Percentiles rank a stretch among this genome's conserved stretches.
phyloP scores from a whole-genome alignment of 2,888 invertebrate genomes.

The Andrena flavipes region DNA sequence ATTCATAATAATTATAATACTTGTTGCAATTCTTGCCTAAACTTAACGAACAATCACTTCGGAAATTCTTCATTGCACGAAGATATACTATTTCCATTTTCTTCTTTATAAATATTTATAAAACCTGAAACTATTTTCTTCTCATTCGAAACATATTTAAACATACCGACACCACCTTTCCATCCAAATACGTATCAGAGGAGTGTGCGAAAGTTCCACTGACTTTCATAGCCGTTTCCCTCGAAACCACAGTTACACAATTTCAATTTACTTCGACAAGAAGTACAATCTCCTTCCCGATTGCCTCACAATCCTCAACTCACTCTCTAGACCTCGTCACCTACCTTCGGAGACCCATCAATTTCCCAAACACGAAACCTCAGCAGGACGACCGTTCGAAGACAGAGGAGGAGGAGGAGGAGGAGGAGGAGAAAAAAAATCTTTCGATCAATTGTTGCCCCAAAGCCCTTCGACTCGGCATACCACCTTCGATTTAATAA shows the following conservation, averaged over 20 bases:
- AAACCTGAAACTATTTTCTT: too few relatives aligned
- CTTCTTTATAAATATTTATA: too few relatives aligned
- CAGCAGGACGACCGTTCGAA: not conserved
- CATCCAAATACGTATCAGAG: not conserved
- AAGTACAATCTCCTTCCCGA: not conserved
- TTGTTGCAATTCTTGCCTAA: too few relatives aligned
- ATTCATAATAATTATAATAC: too few relatives aligned
- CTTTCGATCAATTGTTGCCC: slow-evolving; percentile 3
- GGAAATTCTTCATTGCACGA: too few relatives aligned
- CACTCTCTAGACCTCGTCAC: not conserved
- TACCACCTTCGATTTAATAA: not conserved
- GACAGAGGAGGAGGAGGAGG: not conserved
- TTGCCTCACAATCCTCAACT: not conserved
- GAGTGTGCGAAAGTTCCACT: not conserved
- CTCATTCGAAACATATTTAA: too few relatives aligned
- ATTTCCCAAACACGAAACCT: slow-evolving; percentile 12
- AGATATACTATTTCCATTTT: too few relatives aligned
- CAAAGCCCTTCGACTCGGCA: not conserved
- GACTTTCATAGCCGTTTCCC: not conserved
- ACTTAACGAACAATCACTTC: too few relatives aligned
- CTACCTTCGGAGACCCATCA: slow-evolving; percentile 3
- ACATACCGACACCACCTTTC: not conserved
- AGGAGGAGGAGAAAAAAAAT: not conserved
- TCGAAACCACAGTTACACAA: not conserved
- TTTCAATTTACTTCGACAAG: not conserved